Conservation (phyloP, 2,797 vertebrate genomes). For the Alca torda region DNA sequence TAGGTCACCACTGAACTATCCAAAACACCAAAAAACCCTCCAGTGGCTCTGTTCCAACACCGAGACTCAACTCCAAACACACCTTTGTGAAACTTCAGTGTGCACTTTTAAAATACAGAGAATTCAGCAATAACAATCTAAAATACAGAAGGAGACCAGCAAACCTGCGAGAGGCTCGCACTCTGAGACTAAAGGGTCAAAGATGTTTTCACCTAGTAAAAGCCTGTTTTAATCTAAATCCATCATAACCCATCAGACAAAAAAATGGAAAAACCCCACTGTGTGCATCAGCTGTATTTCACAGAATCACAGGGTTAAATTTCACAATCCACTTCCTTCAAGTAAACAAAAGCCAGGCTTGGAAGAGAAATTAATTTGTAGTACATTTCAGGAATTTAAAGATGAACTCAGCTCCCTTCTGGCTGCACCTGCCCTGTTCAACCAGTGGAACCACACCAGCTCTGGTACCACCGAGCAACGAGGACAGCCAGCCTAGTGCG, state of each 20-base stretch:
- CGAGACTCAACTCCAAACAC: fast-evolving
- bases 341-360: background rate
- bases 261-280: fast-evolving
- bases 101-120: background rate
- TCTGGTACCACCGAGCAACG: background rate
- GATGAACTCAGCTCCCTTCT: background rate
- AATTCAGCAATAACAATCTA: background rate
- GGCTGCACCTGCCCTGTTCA: background rate
- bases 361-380: background rate
- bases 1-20: background rate
- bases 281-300: background rate
- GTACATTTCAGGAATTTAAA: background rate
- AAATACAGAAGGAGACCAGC: background rate
- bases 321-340: background rate
- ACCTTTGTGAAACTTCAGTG: fast-evolving
- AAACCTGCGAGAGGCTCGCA: too few species aligned
- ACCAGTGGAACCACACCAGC: background rate
- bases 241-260: background rate
- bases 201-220: background rate
- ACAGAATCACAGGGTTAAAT: background rate
- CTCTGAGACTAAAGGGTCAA: background rate
- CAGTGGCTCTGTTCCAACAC: fast-evolving
- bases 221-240: background rate
- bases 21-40: background rate
- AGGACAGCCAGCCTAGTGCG: fast-evolving